phyloP scores from a whole-genome alignment of 1,140 invertebrate genomes.

The Anagrus nilaparvatae region DNA sequence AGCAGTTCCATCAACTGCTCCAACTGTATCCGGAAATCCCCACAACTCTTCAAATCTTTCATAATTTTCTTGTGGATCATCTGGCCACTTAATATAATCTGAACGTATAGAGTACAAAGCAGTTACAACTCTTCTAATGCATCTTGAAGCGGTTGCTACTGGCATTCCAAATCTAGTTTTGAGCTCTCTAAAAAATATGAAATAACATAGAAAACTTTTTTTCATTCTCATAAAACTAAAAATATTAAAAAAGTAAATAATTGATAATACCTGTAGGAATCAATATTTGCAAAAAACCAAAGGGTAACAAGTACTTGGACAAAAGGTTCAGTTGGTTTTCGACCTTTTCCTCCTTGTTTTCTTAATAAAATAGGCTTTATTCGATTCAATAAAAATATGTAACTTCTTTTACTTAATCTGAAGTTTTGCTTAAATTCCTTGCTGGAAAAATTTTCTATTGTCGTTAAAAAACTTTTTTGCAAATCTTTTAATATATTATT shows the following conservation, averaged over 20 bases:
- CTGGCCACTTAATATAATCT: neutral
- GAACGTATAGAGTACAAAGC: neutral
- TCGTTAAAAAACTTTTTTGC: too few species aligned
- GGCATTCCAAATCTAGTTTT: neutral
- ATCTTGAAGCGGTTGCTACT: neutral
- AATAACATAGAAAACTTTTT: neutral
- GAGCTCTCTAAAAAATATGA: neutral
- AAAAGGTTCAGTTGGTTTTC: neutral
- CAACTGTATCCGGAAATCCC: neutral
- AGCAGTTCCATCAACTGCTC: too few species aligned
- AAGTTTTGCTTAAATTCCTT: neutral
- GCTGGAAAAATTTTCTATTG: too few species aligned
- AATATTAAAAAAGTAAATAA: neutral
- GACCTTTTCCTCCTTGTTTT: neutral
- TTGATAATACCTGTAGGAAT: neutral
- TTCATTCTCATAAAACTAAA: neutral
- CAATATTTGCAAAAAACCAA: neutral
- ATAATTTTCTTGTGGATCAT: neutral
- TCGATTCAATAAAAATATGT: neutral
- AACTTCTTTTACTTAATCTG: neutral
- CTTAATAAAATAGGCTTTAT: neutral
- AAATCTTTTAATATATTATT: too few species aligned
- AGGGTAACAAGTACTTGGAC: neutral
- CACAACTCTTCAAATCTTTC: too few species aligned
- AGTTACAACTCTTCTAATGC: neutral